Base-by-base conservation (phyloP, 2,797 vertebrate genomes). In the Coregonus sp. region DNA sequence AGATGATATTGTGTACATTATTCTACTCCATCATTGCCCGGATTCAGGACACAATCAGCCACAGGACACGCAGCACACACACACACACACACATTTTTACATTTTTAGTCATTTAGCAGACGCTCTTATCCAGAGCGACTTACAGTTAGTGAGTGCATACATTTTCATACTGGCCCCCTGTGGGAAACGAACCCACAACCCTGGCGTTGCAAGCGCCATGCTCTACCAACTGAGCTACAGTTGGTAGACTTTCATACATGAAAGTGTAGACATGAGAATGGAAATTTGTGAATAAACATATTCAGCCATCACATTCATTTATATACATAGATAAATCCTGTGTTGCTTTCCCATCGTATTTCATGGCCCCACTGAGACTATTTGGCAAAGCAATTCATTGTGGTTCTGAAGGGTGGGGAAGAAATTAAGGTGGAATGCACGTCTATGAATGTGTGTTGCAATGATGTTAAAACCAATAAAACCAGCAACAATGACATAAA, bases 11-110 rank as follows among this genome's bases (percentile, higher is more conserved):
- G 80, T 73, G 74, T 69, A n/a, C 20, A n/a, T n/a, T 59, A 68
- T 78, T 82, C 79, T 65, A 80, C 88, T 90, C 84, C 75, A 86
- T 90, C 84, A 85, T 16, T 54, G 75, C 79, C 66, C 7, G 33
- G 52, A 15, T 16, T 29, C 9, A 29, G 71, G 4, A 20, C 47
- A 9, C 25, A 68, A 69, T 81, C 65, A 73, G 85, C 80, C 82
- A 75, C 56, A 1, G 68, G 18, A 65, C 65, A 67, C 65, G 35
- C 5, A 20, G 63, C 2, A 47, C 9, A 9, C 9, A 47, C 40
- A 37, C 72, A 77, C 75, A 67, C 16, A 31, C 37, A 9, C 40
- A 47, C 40, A 2, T 25, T 25, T 25, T 25, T 25, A 25, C 25
- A 25, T 25, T 25, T 25, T 25, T 25, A 25, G 25, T 25, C 25